Percentiles rank a stretch among this genome's conserved stretches.
phyloP scores from a whole-genome alignment of 2,888 invertebrate genomes.

The Charanyca ferruginea region DNA sequence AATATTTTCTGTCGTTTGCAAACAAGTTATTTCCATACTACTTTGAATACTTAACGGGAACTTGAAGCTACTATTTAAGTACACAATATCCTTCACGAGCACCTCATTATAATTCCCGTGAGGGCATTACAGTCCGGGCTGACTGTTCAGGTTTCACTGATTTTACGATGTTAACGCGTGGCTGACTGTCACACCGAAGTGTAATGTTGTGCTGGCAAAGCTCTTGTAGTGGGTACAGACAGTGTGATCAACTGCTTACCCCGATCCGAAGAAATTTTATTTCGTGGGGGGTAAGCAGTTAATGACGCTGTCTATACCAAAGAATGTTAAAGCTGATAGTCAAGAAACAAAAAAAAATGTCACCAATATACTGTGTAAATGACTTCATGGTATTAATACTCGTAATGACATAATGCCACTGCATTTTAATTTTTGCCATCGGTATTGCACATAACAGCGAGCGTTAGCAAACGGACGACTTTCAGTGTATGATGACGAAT shows the following conservation, averaged over 20 bases:
- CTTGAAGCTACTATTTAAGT: constrained; percentile 32
- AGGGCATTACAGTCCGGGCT: constrained; percentile 72
- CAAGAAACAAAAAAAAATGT: not conserved
- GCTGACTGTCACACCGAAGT: constrained; percentile 61
- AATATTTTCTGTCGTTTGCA: not conserved
- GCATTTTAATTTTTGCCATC: not conserved
- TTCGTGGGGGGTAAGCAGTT: no score
- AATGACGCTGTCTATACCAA: no score
- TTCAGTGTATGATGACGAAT: no score
- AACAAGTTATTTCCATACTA: constrained; percentile 18
- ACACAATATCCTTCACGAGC: constrained; percentile 56
- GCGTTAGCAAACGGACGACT: no score
- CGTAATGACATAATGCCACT: not conserved
- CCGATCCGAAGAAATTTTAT: no score
- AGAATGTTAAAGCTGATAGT: not conserved
- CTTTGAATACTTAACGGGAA: constrained; percentile 8
- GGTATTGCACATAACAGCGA: not conserved
- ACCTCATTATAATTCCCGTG: constrained; percentile 78
- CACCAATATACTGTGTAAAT: not conserved
- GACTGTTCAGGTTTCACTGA: constrained; percentile 76
- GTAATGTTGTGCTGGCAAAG: constrained; percentile 28
- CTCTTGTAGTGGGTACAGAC: not conserved
- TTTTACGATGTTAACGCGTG: constrained; percentile 70
- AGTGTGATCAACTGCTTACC: no score
- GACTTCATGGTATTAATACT: no score